Conservation (phyloP, 2,888 invertebrate species). For the Pseudolycoriella hygida region DNA sequence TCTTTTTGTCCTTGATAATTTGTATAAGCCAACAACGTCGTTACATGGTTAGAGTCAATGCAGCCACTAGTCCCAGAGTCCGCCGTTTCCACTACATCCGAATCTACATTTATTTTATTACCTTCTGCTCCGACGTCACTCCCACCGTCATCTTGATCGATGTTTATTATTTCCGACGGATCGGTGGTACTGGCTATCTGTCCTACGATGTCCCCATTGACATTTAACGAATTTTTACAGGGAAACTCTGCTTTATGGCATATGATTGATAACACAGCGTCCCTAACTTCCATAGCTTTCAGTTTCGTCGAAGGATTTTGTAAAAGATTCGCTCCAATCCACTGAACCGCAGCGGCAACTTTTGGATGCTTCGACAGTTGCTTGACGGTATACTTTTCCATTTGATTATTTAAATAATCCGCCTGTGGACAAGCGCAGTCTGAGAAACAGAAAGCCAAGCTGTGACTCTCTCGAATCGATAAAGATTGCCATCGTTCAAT, state of each 20-base stretch:
- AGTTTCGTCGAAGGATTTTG: slow-evolving; percentile 41
- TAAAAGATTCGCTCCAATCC: slow-evolving; percentile 43
- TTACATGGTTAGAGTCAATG: slow-evolving; percentile 52
- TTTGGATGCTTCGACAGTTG: slow-evolving; percentile 58
- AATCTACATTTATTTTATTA: slow-evolving; percentile 6
- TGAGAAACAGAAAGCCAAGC: slow-evolving; percentile 68
- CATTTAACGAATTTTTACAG: slow-evolving; percentile 32
- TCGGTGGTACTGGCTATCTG: slow-evolving; percentile 17
- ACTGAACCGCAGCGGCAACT: slow-evolving; percentile 48
- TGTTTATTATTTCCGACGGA: slow-evolving; percentile 27
- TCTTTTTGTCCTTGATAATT: slow-evolving; percentile 61
- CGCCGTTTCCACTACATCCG: slow-evolving; percentile 17
- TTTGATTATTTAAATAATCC: slow-evolving; percentile 32
- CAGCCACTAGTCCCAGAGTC: slow-evolving; percentile 28
- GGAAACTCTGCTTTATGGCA: slow-evolving; percentile 73
- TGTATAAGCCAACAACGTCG: slow-evolving; percentile 61
- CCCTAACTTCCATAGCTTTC: slow-evolving; percentile 47
- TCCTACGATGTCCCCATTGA: slow-evolving; percentile 6
- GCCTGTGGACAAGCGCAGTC: slow-evolving; percentile 57
- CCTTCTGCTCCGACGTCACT: background rate
- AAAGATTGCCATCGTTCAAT: slow-evolving; percentile 46
- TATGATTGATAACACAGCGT: slow-evolving; percentile 65
- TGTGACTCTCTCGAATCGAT: slow-evolving; percentile 55
- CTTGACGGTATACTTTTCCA: slow-evolving; percentile 36
- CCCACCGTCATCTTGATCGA: slow-evolving; percentile 21